phyloP scores from a whole-genome alignment of 2,888 invertebrate species.

The Macropis europaea region DNA sequence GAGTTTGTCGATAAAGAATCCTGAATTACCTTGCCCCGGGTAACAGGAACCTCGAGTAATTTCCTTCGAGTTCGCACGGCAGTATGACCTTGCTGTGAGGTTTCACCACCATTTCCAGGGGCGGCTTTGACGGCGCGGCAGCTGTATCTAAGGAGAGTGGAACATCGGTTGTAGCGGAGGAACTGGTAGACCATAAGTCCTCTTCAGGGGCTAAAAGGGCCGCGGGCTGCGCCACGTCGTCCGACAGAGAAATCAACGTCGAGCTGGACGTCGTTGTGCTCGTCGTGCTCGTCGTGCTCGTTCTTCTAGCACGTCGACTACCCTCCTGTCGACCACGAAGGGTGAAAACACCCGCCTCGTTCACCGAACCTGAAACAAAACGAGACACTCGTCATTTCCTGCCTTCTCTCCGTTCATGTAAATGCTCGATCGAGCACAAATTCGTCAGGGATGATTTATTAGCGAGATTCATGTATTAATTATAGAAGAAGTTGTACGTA shows the following conservation, averaged over 20 bases:
- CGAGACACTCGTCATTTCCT: neutral
- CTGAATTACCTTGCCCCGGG: constrained; percentile 72
- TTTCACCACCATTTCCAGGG: constrained; percentile 75
- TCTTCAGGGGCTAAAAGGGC: constrained; percentile 76
- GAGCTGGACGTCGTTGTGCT: constrained; percentile 67
- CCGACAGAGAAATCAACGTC: constrained; percentile 68
- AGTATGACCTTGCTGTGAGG: constrained; percentile 76
- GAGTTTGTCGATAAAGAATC: constrained; percentile 31
- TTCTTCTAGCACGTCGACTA: constrained; percentile 71
- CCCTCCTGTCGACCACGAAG: constrained; percentile 75
- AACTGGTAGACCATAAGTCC: constrained; percentile 72
- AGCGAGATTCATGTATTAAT: too few species aligned
- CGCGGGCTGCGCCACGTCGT: constrained; percentile 72
- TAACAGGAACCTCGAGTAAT: constrained; percentile 73
- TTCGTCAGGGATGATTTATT: too few species aligned
- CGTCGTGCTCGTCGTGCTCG: constrained; percentile 63
- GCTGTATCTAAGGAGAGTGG: constrained; percentile 62
- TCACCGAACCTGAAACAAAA: constrained; percentile 73
- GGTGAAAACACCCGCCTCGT: constrained; percentile 76
- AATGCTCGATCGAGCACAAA: too few species aligned
- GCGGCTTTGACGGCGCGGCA: constrained; percentile 65
- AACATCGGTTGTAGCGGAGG: constrained; percentile 66
- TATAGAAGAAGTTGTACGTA: too few species aligned
- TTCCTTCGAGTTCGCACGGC: constrained; percentile 77
- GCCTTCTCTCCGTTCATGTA: too few species aligned